Evolutionary conservation across 2,113 vertebrate genomes (phyloP).

Genomic region (Pogona vitticeps): DNA sequence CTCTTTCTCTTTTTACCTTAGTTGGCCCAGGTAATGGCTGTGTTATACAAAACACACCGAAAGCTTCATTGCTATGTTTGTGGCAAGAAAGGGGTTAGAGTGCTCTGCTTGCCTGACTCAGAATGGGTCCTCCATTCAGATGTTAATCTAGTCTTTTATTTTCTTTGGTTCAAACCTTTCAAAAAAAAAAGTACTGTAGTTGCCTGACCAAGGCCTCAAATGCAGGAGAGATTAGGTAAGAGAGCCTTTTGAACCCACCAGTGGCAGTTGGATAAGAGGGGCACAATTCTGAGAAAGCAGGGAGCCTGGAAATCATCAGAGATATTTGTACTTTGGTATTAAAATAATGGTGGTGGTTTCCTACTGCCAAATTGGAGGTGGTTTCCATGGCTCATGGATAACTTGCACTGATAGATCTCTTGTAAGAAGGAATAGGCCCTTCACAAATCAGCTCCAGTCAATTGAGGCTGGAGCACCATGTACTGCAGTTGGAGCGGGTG

Average conservation of each 20-base stretch:
- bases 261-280: too few species aligned
- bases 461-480: background rate
- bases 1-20: background rate
- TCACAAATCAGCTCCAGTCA: background rate
- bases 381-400: background rate
- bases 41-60: background rate
- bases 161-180: background rate
- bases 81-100: background rate
- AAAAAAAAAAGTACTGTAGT: background rate
- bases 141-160: background rate
- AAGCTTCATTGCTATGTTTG: background rate
- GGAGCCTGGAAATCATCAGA: background rate
- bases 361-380: background rate
- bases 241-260: too few species aligned
- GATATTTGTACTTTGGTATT: background rate
- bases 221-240: background rate
- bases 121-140: background rate
- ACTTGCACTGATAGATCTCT: background rate
- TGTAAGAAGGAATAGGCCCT: background rate
- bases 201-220: background rate
- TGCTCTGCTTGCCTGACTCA: background rate
- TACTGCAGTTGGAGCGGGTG: background rate
- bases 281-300: background rate
- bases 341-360: background rate
- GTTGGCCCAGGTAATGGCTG: background rate